Conservation (phyloP, 2,113 vertebrate species). For the Arenaria interpres region DNA sequence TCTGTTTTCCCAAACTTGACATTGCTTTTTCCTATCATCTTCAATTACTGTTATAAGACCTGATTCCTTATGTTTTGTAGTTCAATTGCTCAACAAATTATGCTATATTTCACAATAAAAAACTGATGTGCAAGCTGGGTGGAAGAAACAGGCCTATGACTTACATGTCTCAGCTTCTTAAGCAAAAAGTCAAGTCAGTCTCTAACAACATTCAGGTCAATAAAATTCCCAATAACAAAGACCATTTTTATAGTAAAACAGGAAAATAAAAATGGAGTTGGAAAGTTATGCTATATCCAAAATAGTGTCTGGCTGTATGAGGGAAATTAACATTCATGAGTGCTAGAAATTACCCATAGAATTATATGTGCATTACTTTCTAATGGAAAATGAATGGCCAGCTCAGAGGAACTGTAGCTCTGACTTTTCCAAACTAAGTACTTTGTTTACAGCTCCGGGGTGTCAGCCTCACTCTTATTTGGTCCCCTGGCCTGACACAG, state of each 20-base stretch:
- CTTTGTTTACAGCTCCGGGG: background rate
- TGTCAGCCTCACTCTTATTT: background rate
- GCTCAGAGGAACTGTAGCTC: background rate
- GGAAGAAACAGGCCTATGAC: background rate
- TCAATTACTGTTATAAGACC: background rate
- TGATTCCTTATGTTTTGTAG: background rate
- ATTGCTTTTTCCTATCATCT: background rate
- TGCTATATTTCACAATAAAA: background rate
- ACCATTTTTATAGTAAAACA: background rate
- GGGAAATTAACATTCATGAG: background rate
- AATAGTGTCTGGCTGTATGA: background rate
- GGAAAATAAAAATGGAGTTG: background rate
- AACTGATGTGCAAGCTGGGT: background rate
- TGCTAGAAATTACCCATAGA: background rate
- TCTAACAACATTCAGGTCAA: background rate
- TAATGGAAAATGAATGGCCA: background rate
- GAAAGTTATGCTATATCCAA: background rate
- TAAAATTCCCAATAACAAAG: background rate
- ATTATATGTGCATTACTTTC: background rate
- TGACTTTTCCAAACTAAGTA: background rate
- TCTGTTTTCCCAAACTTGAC: background rate
- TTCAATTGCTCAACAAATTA: background rate
- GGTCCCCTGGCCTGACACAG: background rate
- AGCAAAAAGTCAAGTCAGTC: background rate
- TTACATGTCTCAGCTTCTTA: background rate